These are phyloP conservation scores for Sialis lutaria DNA, from an alignment of 2,888 invertebrate genomes.

Conservation along the genomic window DNA sequence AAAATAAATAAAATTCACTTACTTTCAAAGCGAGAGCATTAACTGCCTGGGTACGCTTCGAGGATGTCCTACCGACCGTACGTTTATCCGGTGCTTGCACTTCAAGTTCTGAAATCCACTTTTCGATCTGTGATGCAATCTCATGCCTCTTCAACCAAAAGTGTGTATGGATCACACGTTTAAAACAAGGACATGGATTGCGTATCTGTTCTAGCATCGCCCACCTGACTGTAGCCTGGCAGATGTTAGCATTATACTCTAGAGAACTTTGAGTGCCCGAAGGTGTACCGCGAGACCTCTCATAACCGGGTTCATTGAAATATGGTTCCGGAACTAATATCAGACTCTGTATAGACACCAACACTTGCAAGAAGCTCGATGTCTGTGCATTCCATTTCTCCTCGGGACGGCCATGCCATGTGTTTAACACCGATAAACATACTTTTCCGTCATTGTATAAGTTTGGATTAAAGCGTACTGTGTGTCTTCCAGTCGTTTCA, in stretches of 20 bases:
- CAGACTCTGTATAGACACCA: constrained; percentile 83
- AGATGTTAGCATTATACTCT: constrained; percentile 91
- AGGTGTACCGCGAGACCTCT: constrained; percentile 74
- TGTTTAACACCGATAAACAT: constrained; percentile 86
- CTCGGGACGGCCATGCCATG: constrained; percentile 92
- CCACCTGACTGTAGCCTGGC: constrained; percentile 89
- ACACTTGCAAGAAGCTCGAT: constrained; percentile 81
- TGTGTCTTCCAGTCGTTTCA: constrained; percentile 77
- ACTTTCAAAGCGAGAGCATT: constrained; percentile 62
- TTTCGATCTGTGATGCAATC: constrained; percentile 73
- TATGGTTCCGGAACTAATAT: constrained; percentile 87
- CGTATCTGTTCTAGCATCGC: constrained; percentile 89
- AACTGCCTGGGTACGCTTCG: constrained; percentile 14
- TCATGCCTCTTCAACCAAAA: constrained; percentile 90
- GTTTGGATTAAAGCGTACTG: constrained; percentile 85
- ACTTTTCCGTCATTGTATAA: constrained; percentile 90
- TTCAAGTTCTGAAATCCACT: constrained; percentile 81
- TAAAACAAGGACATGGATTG: constrained; percentile 81
- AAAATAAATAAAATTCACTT: constrained; percentile 8
- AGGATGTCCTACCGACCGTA: constrained; percentile 56
- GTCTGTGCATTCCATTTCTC: constrained; percentile 96
- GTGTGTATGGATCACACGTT: constrained; percentile 81
- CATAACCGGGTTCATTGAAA: constrained; percentile 91
- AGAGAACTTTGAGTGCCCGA: constrained; percentile 77
- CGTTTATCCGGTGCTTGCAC: constrained; percentile 58